These are phyloP conservation scores for Ellobius talpinus DNA, from an alignment of 2,113 vertebrate species.

Conservation along the genomic window DNA sequence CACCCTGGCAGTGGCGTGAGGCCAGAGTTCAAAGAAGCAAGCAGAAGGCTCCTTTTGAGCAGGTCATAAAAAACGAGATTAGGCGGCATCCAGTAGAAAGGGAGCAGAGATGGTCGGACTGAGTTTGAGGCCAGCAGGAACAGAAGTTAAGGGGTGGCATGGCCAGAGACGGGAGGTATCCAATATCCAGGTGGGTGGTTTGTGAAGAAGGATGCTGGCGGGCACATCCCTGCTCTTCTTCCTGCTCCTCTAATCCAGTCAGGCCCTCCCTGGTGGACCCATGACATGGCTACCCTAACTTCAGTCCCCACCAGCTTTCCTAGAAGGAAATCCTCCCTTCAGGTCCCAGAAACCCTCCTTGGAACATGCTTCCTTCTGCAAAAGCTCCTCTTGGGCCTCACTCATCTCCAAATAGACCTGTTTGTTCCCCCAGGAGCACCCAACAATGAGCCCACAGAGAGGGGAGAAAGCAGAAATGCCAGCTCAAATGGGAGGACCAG, in stretches of 20 bases:
- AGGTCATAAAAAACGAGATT: not conserved
- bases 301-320: not conserved
- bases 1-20: not conserved
- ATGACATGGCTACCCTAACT: not conserved
- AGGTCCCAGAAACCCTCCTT: not conserved
- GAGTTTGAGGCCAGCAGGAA: not conserved
- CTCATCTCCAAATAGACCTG: not conserved
- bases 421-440: not conserved
- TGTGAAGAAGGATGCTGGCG: not conserved
- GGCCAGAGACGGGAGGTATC: not conserved
- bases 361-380: not conserved
- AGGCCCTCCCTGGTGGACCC: not conserved
- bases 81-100: not conserved
- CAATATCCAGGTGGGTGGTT: not conserved
- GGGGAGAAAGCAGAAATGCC: rapidly evolving
- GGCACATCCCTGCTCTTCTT: not conserved
- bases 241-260: not conserved
- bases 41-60: slow-evolving; percentile 2
- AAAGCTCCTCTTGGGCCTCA: not conserved
- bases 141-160: no score
- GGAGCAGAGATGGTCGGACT: not conserved
- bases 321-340: not conserved
- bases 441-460: not conserved
- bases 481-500: not conserved
- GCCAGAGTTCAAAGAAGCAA: not conserved